phyloP scores from a whole-genome alignment of 35 echinoderm and acorn worm species.

The Anneissia japonica region DNA sequence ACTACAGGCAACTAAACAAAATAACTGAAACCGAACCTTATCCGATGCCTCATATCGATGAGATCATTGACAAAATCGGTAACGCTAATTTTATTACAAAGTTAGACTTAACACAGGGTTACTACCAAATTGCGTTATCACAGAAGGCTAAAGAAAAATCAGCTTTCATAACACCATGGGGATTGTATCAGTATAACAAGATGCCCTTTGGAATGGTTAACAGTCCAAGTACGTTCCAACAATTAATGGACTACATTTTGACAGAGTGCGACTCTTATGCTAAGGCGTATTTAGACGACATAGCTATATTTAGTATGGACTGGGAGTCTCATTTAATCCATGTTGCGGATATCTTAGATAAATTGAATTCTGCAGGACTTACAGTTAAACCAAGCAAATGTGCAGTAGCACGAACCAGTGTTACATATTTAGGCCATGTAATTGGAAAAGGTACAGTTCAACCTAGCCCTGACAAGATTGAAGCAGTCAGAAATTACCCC shows the following conservation, averaged over 20 bases:
- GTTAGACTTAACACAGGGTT: neutral
- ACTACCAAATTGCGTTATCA: neutral
- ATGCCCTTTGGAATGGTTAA: conserved; percentile 2
- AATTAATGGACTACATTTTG: neutral
- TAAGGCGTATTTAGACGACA: too few species aligned
- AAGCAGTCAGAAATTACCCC: neutral
- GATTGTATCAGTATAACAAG: neutral
- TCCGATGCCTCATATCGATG: neutral
- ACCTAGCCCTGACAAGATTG: neutral
- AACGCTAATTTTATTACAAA: neutral
- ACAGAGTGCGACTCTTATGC: too few species aligned
- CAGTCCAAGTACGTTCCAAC: neutral
- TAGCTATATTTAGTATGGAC: neutral
- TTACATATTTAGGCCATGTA: neutral
- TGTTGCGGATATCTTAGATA: neutral
- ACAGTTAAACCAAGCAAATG: neutral
- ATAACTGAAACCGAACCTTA: neutral
- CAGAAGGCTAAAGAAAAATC: neutral
- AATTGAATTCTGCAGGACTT: neutral
- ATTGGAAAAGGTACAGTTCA: neutral
- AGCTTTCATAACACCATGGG: conserved; percentile 3
- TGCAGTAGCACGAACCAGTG: neutral
- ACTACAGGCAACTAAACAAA: neutral
- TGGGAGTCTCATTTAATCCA: neutral
- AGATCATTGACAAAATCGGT: neutral